phyloP scores from a whole-genome alignment of 30 jellyfish, hydroid and myxozoan species.

The Mastigias papua region DNA sequence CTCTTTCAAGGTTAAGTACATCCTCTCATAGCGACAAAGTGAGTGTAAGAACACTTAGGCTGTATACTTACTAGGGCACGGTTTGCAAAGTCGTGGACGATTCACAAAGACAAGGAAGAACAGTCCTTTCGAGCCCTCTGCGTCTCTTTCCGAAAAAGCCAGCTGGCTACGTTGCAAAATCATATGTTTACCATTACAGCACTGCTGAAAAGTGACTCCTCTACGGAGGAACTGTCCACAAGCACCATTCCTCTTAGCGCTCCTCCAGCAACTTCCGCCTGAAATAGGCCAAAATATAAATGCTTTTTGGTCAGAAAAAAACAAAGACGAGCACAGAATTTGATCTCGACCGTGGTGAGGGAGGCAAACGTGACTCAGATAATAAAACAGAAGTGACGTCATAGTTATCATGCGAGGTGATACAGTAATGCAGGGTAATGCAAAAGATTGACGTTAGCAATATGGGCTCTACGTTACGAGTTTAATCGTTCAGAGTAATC shows the following conservation, averaged over 20 bases:
- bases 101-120: slow-evolving; percentile 47
- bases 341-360: no score
- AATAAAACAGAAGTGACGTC: no score
- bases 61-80: slow-evolving; percentile 60
- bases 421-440: no score
- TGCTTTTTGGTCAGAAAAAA: neutral
- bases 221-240: slow-evolving; percentile 47
- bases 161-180: slow-evolving; percentile 2
- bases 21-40: no score
- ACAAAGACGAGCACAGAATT: neutral
- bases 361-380: no score
- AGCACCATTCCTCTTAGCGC: neutral
- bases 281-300: neutral
- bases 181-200: slow-evolving; percentile 52
- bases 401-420: no score
- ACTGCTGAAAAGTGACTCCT: slow-evolving; percentile 50
- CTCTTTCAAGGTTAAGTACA: no score
- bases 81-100: slow-evolving; percentile 55
- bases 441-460: no score
- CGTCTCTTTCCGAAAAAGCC: slow-evolving; percentile 69
- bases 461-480: no score
- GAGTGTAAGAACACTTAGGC: no score
- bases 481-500: no score
- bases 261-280: slow-evolving; percentile 82
- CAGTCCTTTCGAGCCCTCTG: slow-evolving; percentile 30